Base-by-base conservation (phyloP, 2,113 vertebrate species). In the Malurus elegans region DNA sequence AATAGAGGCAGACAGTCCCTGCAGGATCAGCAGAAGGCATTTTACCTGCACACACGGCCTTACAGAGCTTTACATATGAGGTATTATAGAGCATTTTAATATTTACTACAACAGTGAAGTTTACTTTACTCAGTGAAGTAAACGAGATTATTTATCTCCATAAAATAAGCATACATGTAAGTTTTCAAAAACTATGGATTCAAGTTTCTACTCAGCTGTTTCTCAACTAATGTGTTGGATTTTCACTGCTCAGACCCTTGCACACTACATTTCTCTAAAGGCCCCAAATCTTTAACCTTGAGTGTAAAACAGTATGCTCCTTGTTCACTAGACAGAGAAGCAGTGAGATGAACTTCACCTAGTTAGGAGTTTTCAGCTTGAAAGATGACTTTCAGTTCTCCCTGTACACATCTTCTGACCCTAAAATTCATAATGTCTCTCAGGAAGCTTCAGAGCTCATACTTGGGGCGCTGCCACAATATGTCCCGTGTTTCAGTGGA, bases 171-270 rank as follows among this genome's bases (percentile, higher is more conserved):
- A 34, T 13, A 14, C 9, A 7, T 17, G 32, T 18, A 81, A 78
- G 7, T 44, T 18, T 42, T 74, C 48, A 67, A 61, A 78, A 65
- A 29, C n/a, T 79, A 4, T 1, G 8, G 18, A 44, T 17, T 67
- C 20, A 62, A 44, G 40, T 31, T 74, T 31, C 56, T 79, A 24
- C 32, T 18, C 14, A 47, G 28, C 38, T 60, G 19, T 67, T 86
- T 28, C 23, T 16, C 69, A 78, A 0, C 9, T 14, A 80, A 31
- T 3, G 5, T 4, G 8, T 0, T 36, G 47, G 38, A 79, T 74
- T 92, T 78, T 90, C 40, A 61, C 28, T 71, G 10, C 21, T 20
- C 34, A 36, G 14, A n/a, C 48, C 34, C 18, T 69, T 67, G 54
- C 44, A 84, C 8, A 7, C 9, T 32, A 28, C 4, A 4, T 47